phyloP scores from a whole-genome alignment of 2,113 vertebrate genomes.

The Nerophis lumbriciformis region DNA sequence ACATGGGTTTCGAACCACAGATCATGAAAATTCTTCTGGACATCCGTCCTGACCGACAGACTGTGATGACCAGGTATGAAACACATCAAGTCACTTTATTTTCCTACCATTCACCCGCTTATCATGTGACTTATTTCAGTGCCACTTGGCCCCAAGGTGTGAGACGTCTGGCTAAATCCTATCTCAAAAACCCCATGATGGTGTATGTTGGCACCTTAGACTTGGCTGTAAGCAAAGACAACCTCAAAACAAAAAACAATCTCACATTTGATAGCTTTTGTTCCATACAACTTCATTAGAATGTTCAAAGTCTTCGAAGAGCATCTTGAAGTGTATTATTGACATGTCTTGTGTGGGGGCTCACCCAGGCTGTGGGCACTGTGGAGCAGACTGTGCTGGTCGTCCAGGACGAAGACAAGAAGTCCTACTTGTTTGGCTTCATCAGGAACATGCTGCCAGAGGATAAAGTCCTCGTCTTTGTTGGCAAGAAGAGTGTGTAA shows the following conservation, averaged over 20 bases:
- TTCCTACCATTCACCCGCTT: no score
- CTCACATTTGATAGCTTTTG: no score
- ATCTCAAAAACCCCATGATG: slow-evolving; percentile 93
- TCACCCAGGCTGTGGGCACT: slow-evolving; percentile 81
- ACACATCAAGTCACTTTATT: no score
- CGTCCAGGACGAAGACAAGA: slow-evolving; percentile 86
- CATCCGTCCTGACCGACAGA: slow-evolving; percentile 90
- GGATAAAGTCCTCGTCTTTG: slow-evolving; percentile 93
- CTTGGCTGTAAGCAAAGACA: slow-evolving; percentile 79
- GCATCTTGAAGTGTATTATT: no score
- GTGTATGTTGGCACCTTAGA: slow-evolving; percentile 94
- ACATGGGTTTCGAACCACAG: slow-evolving; percentile 98
- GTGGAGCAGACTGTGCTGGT: slow-evolving; percentile 84
- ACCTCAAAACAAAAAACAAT: neutral
- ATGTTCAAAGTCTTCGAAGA: no score
- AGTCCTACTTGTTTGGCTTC: slow-evolving; percentile 77
- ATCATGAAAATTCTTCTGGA: slow-evolving; percentile 98
- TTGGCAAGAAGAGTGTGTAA: slow-evolving; percentile 86
- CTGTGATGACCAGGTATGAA: slow-evolving; percentile 90
- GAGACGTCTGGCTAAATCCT: slow-evolving; percentile 84
- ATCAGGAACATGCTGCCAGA: slow-evolving; percentile 79
- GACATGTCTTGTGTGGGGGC: neutral
- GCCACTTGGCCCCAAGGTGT: slow-evolving; percentile 93
- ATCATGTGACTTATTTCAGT: slow-evolving; percentile 59
- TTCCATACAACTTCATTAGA: no score